Conservation (phyloP, 2,888 invertebrate genomes). For the Metallyticus violacea region DNA sequence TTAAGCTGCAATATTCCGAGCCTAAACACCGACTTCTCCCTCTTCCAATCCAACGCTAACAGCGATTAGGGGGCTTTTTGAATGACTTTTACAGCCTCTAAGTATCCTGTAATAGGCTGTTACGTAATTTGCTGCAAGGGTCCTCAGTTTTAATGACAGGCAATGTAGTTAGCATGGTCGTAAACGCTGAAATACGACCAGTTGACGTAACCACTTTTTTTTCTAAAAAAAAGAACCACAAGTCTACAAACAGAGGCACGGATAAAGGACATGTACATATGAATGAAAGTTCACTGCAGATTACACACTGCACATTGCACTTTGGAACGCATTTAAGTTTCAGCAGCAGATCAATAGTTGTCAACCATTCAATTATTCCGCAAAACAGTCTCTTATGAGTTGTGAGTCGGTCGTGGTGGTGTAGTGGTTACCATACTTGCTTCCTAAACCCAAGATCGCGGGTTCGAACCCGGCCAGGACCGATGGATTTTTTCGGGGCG, state of each 20-base stretch:
- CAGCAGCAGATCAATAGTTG: not conserved
- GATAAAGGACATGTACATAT: too few relatives aligned
- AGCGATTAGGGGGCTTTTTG: not conserved
- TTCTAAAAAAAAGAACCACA: not conserved
- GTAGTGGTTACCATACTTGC: too few relatives aligned
- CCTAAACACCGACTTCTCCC: not conserved
- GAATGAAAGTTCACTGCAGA: not conserved
- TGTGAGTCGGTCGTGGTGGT: too few relatives aligned
- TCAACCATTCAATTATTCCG: not conserved
- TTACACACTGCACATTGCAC: not conserved
- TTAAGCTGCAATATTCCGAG: constrained; percentile 4
- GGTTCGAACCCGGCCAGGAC: too few relatives aligned
- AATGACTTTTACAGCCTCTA: not conserved
- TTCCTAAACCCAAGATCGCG: too few relatives aligned
- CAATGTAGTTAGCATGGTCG: not conserved
- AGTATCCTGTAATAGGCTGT: not conserved
- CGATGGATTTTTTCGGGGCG: too few relatives aligned
- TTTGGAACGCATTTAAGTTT: not conserved
- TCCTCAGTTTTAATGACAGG: not conserved
- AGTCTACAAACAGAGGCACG: not conserved
- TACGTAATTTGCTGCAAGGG: not conserved
- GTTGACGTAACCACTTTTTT: not conserved
- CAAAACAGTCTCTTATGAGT: too few relatives aligned
- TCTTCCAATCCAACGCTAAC: not conserved
- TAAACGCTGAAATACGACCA: not conserved